Evolutionary conservation across 2,888 invertebrate species (phyloP).

Genomic region (Dynastes hyllus): DNA sequence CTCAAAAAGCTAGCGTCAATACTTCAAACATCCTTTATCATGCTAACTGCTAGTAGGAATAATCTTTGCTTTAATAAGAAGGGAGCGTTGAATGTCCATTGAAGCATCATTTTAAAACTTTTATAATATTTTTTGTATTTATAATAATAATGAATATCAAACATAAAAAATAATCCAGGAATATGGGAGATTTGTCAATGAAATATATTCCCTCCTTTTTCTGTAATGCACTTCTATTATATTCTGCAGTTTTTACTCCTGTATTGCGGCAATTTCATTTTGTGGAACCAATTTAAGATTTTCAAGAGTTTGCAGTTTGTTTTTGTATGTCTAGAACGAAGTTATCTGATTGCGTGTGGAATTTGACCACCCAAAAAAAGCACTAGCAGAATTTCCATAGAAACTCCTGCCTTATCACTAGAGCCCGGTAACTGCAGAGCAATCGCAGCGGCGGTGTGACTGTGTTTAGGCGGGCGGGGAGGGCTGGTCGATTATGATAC

Average conservation of each 20-base stretch:
- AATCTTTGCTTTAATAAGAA: slow-evolving; percentile 14
- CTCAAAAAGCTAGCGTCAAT: slow-evolving; percentile 36
- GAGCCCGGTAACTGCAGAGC: too few species aligned
- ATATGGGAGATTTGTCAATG: too few species aligned
- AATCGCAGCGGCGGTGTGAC: too few species aligned
- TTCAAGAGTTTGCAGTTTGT: too few species aligned
- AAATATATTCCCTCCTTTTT: neutral
- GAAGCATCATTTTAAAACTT: neutral
- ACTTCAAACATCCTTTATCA: slow-evolving; percentile 36
- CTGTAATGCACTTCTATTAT: neutral
- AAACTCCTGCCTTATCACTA: too few species aligned
- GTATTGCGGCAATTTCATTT: too few species aligned
- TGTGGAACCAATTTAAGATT: neutral
- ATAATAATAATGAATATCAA: neutral
- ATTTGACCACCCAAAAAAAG: too few species aligned
- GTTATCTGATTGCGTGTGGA: too few species aligned
- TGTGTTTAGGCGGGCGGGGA: too few species aligned
- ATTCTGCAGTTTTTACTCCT: neutral
- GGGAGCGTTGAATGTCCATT: neutral
- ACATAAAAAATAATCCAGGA: neutral
- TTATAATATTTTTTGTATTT: neutral
- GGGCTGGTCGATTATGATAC: too few species aligned
- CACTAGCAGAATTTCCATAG: too few species aligned
- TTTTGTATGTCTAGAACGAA: too few species aligned
- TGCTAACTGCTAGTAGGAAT: slow-evolving; percentile 23